Percentiles rank a stretch among this genome's conserved stretches.
Conservation (phyloP, 2,113 vertebrate genomes). For the Campylorhamphus procurvoides region DNA sequence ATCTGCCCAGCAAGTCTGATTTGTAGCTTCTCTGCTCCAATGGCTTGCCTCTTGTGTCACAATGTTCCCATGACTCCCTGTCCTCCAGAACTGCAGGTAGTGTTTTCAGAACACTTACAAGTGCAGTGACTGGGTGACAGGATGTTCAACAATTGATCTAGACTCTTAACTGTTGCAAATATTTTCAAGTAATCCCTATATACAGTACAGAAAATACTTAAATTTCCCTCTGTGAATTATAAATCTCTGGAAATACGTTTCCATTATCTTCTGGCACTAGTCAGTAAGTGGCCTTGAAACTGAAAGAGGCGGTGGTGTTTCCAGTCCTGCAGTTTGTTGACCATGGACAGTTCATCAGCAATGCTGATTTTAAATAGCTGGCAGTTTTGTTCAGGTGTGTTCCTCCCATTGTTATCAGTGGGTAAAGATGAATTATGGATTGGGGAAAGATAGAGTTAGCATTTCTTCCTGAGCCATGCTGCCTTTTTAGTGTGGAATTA, state of each 20-base stretch:
- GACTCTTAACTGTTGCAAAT: neutral
- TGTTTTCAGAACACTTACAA: neutral
- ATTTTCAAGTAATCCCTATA: neutral
- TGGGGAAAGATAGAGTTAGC: neutral
- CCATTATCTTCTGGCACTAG: neutral
- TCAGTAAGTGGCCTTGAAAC: neutral
- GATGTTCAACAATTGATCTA: neutral
- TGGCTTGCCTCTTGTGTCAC: slow-evolving; percentile 21
- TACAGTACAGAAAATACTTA: neutral
- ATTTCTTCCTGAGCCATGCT: neutral
- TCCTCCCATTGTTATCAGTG: neutral
- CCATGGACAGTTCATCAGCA: neutral
- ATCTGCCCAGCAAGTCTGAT: slow-evolving; percentile 56
- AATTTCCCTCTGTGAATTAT: neutral
- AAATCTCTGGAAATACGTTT: neutral
- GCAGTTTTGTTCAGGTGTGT: neutral
- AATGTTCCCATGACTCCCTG: slow-evolving; percentile 1
- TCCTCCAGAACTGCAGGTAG: slow-evolving; percentile 50
- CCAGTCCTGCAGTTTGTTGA: neutral
- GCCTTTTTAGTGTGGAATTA: neutral
- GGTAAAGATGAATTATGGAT: neutral
- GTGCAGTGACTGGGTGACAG: neutral
- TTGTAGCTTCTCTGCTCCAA: slow-evolving; percentile 23
- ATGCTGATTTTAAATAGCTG: neutral
- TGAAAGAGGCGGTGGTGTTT: neutral